Percentiles rank a stretch among this genome's conserved stretches.
Evolutionary conservation across 2,888 invertebrate genomes (phyloP).

Genomic region (Rhagium mordax): DNA sequence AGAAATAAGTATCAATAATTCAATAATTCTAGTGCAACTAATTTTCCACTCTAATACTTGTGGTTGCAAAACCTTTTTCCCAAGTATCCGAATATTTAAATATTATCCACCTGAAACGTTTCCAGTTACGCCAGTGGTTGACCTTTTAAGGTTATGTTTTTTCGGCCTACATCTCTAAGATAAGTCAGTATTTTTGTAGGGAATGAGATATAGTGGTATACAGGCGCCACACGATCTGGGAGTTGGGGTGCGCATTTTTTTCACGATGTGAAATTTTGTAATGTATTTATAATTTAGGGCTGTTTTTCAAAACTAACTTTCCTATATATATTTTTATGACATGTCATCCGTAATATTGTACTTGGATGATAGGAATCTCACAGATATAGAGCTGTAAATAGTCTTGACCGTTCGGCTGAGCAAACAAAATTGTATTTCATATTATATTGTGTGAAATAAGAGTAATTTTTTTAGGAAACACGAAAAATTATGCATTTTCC

Average conservation of each 20-base stretch:
- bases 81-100: neutral
- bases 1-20: too few relatives aligned
- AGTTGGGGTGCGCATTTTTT: conserved; percentile 44
- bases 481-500: too few relatives aligned
- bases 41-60: too few relatives aligned
- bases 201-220: conserved; percentile 66
- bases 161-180: conserved; percentile 66
- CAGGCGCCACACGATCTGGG: conserved; percentile 65
- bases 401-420: neutral
- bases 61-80: too few relatives aligned
- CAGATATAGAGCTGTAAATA: neutral
- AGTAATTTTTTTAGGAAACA: too few relatives aligned
- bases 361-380: neutral
- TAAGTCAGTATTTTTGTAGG: conserved; percentile 67
- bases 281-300: conserved; percentile 52
- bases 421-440: too few relatives aligned
- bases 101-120: neutral
- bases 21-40: too few relatives aligned
- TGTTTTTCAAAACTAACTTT: conserved; percentile 40
- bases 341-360: conserved; percentile 30
- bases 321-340: conserved; percentile 29
- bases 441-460: too few relatives aligned
- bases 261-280: conserved; percentile 45
- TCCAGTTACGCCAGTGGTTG: conserved; percentile 44
- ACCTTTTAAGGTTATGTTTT: conserved; percentile 66